Base-by-base conservation (phyloP, 2,888 invertebrate species). In the Drosophila pegasa region DNA sequence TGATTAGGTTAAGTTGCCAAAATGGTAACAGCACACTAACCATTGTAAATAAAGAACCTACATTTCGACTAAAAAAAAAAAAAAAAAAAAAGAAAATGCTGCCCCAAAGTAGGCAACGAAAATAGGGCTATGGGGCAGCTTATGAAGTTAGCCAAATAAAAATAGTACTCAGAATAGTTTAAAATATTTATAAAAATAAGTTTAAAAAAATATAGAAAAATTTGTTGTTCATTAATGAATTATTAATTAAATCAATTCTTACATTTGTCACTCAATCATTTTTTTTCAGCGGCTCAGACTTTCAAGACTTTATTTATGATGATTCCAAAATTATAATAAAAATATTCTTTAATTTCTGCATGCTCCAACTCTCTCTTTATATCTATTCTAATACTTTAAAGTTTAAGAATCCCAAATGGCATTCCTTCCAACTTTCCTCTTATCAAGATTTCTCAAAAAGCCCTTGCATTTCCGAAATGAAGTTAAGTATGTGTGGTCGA, bases 401-500 rank as follows among this genome's bases (percentile, higher is more conserved):
- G n/a, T n/a, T n/a, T n/a, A n/a, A n/a, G n/a, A n/a, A n/a, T n/a
- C n/a, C n/a, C n/a, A n/a, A 25, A 25, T 25, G 6, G 3, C 8
- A 33, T 33, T 33, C 9, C 9, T 4, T 8, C 2, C 31, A 12
- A 4, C 6, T 25, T 25, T 6, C 6, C 6, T 25, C 3, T 7
- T 31, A 7, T 31, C 35, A 35, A 2, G 52, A 60, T 16, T 66
- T 20, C 1, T 29, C 0, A 27, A 1, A 3, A 62, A 1, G 22
- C 69, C 62, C 77, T 65, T 73, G 86, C 7, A 9, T 16, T 47
- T 18, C 33, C 20, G 63, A 70, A 70, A 80, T 70, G 48, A 65
- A 73, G 80, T 80, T 76, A 82, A 83, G 66, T 70, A 74, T 70
- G 60, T 80, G 67, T 58, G 77, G 64, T 50, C 40, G 35, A 38